Evolutionary conservation across 2,888 invertebrate genomes (phyloP).

Genomic region (Polyommatus iphigenia): DNA sequence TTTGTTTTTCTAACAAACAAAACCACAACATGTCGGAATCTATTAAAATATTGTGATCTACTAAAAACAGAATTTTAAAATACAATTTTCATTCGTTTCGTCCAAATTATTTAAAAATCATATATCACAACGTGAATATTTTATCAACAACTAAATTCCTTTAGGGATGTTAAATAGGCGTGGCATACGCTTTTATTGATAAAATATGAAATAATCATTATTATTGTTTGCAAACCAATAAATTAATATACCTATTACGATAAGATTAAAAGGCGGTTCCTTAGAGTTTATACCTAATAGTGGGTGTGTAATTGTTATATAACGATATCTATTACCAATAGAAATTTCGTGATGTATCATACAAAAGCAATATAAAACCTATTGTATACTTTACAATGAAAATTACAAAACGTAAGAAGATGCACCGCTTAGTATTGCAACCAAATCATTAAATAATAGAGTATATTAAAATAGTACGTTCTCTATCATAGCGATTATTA

Average conservation of each 20-base stretch:
- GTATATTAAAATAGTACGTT: background rate
- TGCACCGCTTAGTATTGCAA: background rate
- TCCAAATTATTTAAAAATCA: background rate
- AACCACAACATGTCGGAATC: background rate
- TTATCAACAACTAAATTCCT: background rate
- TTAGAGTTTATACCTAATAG: background rate
- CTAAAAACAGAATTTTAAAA: background rate
- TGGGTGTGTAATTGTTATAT: background rate
- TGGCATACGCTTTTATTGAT: background rate
- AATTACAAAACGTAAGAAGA: background rate
- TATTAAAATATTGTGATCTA: background rate
- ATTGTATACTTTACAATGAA: constrained; percentile 5
- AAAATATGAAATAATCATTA: background rate
- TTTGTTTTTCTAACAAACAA: background rate
- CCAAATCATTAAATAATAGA: background rate
- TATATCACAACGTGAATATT: background rate
- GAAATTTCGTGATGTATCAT: background rate
- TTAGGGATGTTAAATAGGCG: background rate
- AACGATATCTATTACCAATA: constrained; percentile 1
- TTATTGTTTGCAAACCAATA: background rate
- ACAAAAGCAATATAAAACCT: background rate
- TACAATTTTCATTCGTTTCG: background rate
- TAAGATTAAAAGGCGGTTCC: constrained; percentile 18
- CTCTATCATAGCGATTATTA: background rate
- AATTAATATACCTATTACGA: constrained; percentile 6